phyloP scores from a whole-genome alignment of 2,113 vertebrate genomes.

The Pelodiscus sinensis region DNA sequence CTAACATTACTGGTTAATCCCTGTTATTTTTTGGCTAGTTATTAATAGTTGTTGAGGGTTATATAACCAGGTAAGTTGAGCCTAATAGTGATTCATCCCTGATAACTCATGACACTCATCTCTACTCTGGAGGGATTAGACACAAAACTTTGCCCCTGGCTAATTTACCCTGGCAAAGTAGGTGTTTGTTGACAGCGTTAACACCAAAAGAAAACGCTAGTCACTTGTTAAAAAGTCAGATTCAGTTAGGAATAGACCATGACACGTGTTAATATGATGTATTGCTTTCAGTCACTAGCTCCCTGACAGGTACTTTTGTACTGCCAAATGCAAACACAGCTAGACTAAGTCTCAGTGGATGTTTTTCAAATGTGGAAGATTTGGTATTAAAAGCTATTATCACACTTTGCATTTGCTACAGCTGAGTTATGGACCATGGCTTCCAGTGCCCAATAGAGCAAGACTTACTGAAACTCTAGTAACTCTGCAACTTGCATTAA shows the following conservation, averaged over 20 bases:
- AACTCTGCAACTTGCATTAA: not conserved
- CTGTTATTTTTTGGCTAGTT: not conserved
- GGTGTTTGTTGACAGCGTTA: not conserved
- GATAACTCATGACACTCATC: not conserved
- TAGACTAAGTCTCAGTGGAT: not conserved
- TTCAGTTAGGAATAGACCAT: not conserved
- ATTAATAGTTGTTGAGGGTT: not conserved
- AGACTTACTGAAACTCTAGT: accelerated
- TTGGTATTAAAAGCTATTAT: not conserved
- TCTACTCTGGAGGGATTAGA: not conserved
- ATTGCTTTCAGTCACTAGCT: not conserved
- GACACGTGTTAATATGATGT: not conserved
- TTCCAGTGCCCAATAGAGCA: not conserved
- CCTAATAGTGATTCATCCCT: not conserved
- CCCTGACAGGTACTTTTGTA: not conserved
- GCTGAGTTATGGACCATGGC: not conserved
- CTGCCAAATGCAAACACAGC: not conserved
- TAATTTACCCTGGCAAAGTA: not conserved
- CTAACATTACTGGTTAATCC: not conserved
- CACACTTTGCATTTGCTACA: not conserved
- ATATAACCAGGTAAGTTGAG: not conserved
- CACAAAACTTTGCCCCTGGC: not conserved
- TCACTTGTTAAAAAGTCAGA: not conserved
- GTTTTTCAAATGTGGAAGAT: not conserved
- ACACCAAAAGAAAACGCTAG: not conserved